Evolutionary conservation across 2,113 vertebrate genomes (phyloP), one percentile per base, ranked within the genome.

Genomic region (Triplophysa rosa): DNA sequence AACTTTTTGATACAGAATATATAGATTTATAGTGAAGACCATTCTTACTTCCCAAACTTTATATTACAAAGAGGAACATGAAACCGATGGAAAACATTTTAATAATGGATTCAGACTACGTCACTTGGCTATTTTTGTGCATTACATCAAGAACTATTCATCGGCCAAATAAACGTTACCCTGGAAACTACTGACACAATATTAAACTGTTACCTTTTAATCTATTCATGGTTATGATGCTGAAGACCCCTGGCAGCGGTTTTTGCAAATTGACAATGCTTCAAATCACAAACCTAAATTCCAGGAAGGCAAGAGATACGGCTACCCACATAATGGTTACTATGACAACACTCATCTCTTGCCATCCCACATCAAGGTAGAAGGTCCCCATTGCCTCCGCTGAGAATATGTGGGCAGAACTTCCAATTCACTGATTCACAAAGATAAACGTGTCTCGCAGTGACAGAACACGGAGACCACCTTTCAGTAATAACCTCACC

Each of bases 311-410:
- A 21, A 29, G 19, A 56, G 40, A 67, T 12, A 29, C 0, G 33
- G 67, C 79, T 56, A 70, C 67, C 76, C 79, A 79, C 77, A 78
- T 75, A 40, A 62, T 45, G 63, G 77, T 83, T 79, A 67, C 81
- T 73, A 79, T 83, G 63, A 74, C 81, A 79, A 79, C 77, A 80
- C 23, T 65, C 73, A 65, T 54, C 56, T 72, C 61, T 69, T 67
- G n/a, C 64, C 54, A 73, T 79, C 67, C 71, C 77, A 79, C 82
- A 79, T 79, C 70, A 79, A 76, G 77, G 77, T 42, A 72, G 40
- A 56, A 79, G 52, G 81, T 74, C 81, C 56, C 37, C 37, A 70
- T 52, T 77, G 56, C 45, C 70, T 74, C 23, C 64, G 29, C 54
- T 59, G 65, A 64, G 65, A 79, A 73, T 14, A 54, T 42, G 77